phyloP scores from a whole-genome alignment of 2,797 vertebrate genomes.

The Anguilla marmorata region DNA sequence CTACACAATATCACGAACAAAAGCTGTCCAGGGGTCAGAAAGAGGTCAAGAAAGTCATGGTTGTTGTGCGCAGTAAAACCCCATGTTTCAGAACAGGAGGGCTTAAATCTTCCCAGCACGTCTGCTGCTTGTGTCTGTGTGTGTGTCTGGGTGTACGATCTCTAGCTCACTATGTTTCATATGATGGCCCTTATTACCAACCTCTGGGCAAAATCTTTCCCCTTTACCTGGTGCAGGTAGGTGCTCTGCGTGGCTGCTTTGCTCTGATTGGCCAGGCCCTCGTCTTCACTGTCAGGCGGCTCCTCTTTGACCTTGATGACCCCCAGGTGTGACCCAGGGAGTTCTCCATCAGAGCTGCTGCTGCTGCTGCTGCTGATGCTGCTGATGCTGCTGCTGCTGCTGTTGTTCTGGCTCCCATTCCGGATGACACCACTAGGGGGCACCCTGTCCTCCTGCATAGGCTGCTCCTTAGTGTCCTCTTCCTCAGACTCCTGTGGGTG shows the following conservation, averaged over 20 bases:
- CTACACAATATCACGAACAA: constrained; percentile 69
- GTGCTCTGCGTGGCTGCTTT: constrained; percentile 84
- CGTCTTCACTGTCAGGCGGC: constrained; percentile 88
- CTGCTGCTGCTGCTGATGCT: constrained; percentile 47
- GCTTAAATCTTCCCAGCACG: constrained; percentile 53
- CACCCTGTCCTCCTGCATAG: constrained; percentile 86
- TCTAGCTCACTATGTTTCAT: constrained; percentile 67
- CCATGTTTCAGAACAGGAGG: constrained; percentile 45
- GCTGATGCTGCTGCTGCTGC: constrained; percentile 64
- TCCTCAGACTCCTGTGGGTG: constrained; percentile 95
- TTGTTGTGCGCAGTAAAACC: constrained; percentile 50
- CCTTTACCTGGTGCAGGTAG: constrained; percentile 98
- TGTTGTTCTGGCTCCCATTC: constrained; percentile 78
- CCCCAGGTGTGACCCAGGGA: constrained; percentile 72
- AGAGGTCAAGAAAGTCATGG: constrained; percentile 50
- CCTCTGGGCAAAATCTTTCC: constrained; percentile 84
- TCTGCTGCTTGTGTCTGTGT: constrained; percentile 53
- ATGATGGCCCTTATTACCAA: constrained; percentile 97
- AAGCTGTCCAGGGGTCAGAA: constrained; percentile 42
- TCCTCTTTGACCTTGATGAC: constrained; percentile 96
- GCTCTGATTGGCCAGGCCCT: constrained; percentile 81
- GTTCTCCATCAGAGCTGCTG: constrained; percentile 72
- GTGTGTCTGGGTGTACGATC: constrained; percentile 62
- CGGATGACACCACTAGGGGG: constrained; percentile 75
- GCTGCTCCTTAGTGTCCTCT: constrained; percentile 77